Evolutionary conservation across 2,797 vertebrate genomes (phyloP), one percentile per base, ranked within the genome.

Genomic region (Pelobates cultripes): DNA sequence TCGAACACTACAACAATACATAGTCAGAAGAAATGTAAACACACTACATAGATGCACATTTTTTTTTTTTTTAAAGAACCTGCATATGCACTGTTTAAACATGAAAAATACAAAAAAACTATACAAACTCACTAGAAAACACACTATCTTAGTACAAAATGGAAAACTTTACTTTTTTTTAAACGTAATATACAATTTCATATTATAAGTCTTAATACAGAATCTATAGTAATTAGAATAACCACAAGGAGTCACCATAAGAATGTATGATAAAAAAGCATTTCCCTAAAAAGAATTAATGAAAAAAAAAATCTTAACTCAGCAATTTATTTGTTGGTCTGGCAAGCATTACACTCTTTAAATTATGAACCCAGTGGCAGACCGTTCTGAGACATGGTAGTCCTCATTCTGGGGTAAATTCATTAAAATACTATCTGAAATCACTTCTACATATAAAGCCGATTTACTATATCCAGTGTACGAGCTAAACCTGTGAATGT

Each of bases 231-330:
- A 66, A 43, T 40, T 67, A 77, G 14, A 66, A 10, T 61, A 44
- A 67, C 70, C 81, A 83, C 51, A 69, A 70, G 63, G 47, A 74
- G 76, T 43, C 81, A 70, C 51, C 42, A 63, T 4, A 43, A 28
- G 8, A 15, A 57, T 57, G 8, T 9, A 57, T 57, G 55, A 12
- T 14, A 61, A 61, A 15, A 13, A 2, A 13, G 57, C 57, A 61
- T 14, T 61, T 61, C 14, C 28, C 28, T 28, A 28, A 28, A 28
- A 28, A 28, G 1, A 28, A 28, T 28, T 28, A 28, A 28, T 3
- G 57, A 5, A n/a, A 10, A 14, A 61, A 61, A 61, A 61, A 2
- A 13, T 14, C 7, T 12, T 2, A 51, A 51, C 47, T 6, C 10
- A 51, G 47, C 47, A 51, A 1, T 28, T 28, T 28, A 28, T 28